These are phyloP conservation scores for Zalophus californianus DNA, from an alignment of 2,797 vertebrate species.

Conservation along the genomic window DNA sequence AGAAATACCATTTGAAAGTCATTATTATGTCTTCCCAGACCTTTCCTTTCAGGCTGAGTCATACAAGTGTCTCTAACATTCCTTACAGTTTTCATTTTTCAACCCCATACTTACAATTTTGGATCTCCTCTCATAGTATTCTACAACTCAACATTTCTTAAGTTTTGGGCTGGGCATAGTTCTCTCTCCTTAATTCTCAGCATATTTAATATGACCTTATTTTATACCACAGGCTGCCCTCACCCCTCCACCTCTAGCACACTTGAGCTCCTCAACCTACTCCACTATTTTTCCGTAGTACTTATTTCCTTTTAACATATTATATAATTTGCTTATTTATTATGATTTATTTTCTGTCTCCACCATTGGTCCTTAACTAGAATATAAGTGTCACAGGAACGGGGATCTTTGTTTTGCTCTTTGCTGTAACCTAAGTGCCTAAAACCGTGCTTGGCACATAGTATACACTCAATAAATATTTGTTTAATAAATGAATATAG, in stretches of 20 bases:
- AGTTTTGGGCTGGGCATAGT: not conserved
- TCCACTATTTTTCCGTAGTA: not conserved
- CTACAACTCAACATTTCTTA: not conserved
- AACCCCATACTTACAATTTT: not conserved
- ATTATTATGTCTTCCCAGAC: not conserved
- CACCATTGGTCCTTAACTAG: not conserved
- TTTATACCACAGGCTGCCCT: not conserved
- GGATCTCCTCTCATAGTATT: not conserved
- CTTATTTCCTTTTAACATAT: not conserved
- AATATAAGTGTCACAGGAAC: not conserved
- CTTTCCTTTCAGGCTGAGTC: conserved; percentile 15
- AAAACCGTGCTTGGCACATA: not conserved
- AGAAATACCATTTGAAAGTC: not conserved
- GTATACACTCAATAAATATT: not conserved
- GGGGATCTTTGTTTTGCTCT: not conserved
- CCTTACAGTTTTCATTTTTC: not conserved
- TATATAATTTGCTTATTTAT: not conserved
- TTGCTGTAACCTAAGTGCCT: not conserved
- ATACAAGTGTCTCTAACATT: not conserved
- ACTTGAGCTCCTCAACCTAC: not conserved
- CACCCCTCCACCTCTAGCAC: not conserved
- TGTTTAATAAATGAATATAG: not conserved
- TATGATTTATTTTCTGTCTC: not conserved
- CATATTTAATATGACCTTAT: not conserved
- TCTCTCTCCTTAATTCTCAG: not conserved